These are phyloP conservation scores for Cotesia vestalis DNA, from an alignment of 1,140 invertebrate genomes.

Conservation along the genomic window DNA sequence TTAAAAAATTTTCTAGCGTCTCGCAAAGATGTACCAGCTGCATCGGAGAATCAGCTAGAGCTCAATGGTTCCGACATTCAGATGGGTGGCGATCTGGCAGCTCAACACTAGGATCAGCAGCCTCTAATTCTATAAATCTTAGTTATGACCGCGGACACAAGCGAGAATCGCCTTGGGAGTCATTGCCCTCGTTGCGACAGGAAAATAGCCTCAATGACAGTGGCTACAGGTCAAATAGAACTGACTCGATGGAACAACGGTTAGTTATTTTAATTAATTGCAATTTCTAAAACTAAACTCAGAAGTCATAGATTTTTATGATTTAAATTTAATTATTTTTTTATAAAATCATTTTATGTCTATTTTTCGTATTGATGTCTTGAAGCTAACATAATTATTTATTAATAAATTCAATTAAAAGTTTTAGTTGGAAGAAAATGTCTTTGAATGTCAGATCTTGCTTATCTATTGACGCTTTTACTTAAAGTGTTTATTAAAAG, in stretches of 20 bases:
- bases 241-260: conserved; percentile 87
- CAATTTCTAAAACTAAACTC: not conserved
- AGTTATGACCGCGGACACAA: conserved; percentile 65
- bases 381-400: not conserved
- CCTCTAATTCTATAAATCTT: conserved; percentile 59
- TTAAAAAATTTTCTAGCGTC: not conserved
- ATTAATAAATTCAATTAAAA: conserved; percentile 1
- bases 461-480: too few species aligned
- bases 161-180: conserved; percentile 82
- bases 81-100: conserved; percentile 86
- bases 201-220: conserved; percentile 85
- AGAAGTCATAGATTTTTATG: too few species aligned
- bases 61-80: conserved; percentile 87
- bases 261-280: conserved; percentile 51
- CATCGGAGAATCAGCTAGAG: conserved; percentile 83
- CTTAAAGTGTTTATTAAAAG: too few species aligned
- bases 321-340: too few species aligned
- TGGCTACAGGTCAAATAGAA: conserved; percentile 84
- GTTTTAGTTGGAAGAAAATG: not conserved
- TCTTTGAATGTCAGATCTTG: too few species aligned
- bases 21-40: conserved; percentile 80
- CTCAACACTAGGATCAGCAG: conserved; percentile 73
- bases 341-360: too few species aligned
- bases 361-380: too few species aligned
- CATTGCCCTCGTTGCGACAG: conserved; percentile 80